These are phyloP conservation scores for Agrochola lychnidis DNA, from an alignment of 2,888 invertebrate species.

Conservation along the genomic window DNA sequence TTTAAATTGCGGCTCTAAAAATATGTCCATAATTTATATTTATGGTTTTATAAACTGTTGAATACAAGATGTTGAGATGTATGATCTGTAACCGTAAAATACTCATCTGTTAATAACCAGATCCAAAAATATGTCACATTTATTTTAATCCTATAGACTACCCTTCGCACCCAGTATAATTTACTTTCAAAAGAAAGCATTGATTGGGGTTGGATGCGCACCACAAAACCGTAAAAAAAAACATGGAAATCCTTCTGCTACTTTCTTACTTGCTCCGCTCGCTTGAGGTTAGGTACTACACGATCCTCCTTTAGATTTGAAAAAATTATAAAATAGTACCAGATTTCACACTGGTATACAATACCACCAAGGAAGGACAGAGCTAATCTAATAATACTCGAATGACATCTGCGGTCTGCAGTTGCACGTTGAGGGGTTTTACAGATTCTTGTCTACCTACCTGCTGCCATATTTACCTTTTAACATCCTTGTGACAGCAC, in stretches of 20 bases:
- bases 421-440: neutral
- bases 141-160: neutral
- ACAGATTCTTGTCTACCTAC: conserved; percentile 14
- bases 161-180: neutral
- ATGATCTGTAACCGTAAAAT: conserved; percentile 5
- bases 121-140: neutral
- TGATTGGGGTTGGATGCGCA: conserved; percentile 1
- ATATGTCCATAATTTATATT: neutral
- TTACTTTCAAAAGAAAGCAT: neutral
- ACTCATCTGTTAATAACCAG: neutral
- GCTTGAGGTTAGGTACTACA: neutral
- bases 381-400: neutral
- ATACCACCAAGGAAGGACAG: neutral
- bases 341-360: conserved; percentile 9
- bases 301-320: neutral
- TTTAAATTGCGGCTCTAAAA: neutral
- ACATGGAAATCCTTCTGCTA: conserved; percentile 3
- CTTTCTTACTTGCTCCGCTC: neutral
- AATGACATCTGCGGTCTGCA: neutral
- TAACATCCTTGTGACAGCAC: neutral
- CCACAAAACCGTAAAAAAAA: neutral
- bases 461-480: neutral
- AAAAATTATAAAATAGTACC: conserved; percentile 2
- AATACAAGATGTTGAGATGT: neutral
- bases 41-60: neutral